Percentiles rank a stretch among this genome's conserved stretches.
Evolutionary conservation across 2,797 vertebrate species (phyloP).

Genomic region (Rhynchotus rufescens): DNA sequence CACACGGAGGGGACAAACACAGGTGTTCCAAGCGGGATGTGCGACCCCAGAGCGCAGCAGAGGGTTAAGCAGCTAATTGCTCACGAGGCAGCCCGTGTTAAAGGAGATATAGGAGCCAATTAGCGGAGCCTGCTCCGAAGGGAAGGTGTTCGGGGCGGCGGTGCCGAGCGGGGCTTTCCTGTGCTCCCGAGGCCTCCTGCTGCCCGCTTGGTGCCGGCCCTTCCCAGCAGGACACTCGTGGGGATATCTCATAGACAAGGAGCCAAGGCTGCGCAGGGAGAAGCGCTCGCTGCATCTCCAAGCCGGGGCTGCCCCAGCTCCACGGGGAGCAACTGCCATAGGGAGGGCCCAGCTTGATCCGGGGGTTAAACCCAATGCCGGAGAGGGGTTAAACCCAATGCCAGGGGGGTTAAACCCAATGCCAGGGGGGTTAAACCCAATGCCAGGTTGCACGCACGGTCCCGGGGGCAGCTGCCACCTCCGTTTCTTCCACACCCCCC

Average conservation of each 20-base stretch:
- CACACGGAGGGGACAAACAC: too few species aligned
- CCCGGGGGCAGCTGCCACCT: too few species aligned
- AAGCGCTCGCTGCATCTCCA: background rate
- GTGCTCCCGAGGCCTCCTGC: background rate
- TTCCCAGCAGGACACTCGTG: background rate
- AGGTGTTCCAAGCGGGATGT: too few species aligned
- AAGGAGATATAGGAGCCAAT: constrained; percentile 1
- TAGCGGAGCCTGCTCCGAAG: background rate
- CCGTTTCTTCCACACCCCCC: background rate
- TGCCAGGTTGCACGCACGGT: too few species aligned
- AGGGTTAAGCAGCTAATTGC: constrained; percentile 1
- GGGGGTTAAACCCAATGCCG: background rate
- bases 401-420: too few species aligned
- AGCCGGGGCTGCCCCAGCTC: too few species aligned
- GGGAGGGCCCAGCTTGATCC: background rate
- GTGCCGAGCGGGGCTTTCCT: background rate
- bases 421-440: too few species aligned
- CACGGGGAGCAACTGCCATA: constrained; percentile 17
- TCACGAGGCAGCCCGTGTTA: background rate
- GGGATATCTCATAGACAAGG: background rate
- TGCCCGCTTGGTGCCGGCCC: background rate
- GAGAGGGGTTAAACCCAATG: too few species aligned
- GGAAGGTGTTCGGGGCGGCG: background rate
- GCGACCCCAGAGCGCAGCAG: background rate
- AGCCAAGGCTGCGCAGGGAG: background rate